These are phyloP conservation scores for Passer montanus DNA, from an alignment of 2,113 vertebrate genomes.

Conservation along the genomic window DNA sequence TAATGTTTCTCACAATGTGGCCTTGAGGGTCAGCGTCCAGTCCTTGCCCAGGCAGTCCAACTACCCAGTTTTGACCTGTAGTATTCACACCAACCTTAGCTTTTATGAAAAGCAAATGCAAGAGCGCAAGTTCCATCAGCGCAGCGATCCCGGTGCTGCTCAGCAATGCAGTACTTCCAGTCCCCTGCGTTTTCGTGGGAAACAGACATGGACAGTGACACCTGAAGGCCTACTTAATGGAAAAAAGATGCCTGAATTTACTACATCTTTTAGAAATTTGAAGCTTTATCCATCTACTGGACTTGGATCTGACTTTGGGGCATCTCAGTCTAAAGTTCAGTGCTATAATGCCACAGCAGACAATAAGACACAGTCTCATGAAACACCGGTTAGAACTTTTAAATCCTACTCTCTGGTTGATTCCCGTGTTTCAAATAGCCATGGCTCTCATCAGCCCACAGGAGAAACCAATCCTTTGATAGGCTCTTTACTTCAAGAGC, in stretches of 20 bases:
- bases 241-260: conserved; percentile 73
- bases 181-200: conserved; percentile 78
- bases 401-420: conserved; percentile 86
- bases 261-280: conserved; percentile 78
- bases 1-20: conserved; percentile 93
- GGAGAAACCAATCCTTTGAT: conserved; percentile 91
- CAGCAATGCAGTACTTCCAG: conserved; percentile 69
- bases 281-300: conserved; percentile 79
- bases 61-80: conserved; percentile 92
- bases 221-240: conserved; percentile 66
- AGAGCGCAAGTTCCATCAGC: conserved; percentile 60
- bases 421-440: conserved; percentile 66
- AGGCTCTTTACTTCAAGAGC: conserved; percentile 92
- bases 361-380: conserved; percentile 71
- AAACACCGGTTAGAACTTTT: conserved; percentile 80
- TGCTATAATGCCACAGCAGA: conserved; percentile 74
- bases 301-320: conserved; percentile 73
- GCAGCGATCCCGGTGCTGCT: conserved; percentile 21
- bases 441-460: conserved; percentile 74
- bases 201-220: conserved; percentile 73
- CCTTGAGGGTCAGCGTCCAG: conserved; percentile 95
- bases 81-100: conserved; percentile 89
- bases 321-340: conserved; percentile 71
- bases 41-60: conserved; percentile 95
- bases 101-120: conserved; percentile 82